Conservation (phyloP, 2,888 invertebrate genomes). For the Andrena flavipes region DNA sequence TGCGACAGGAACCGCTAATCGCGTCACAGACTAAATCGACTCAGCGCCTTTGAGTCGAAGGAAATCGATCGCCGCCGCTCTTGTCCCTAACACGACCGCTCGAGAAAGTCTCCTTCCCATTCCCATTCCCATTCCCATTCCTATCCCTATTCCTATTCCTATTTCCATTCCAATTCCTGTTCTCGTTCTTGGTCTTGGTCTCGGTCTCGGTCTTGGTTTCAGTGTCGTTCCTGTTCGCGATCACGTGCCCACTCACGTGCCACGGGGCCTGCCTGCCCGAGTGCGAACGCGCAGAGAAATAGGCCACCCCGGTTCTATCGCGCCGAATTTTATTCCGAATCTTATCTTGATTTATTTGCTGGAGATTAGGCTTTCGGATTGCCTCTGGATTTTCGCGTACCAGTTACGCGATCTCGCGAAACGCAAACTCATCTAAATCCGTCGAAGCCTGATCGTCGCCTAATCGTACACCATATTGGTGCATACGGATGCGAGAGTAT, state of each 20-base stretch:
- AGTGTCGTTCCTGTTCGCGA: not conserved
- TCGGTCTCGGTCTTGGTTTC: constrained; percentile 3
- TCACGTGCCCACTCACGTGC: not conserved
- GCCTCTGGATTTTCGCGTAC: not conserved
- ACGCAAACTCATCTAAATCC: constrained; percentile 27
- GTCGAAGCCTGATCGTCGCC: constrained; percentile 62
- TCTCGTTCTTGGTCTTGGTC: not conserved
- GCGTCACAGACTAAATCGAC: constrained; percentile 8
- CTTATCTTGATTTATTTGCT: constrained; percentile 1
- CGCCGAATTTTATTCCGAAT: not conserved
- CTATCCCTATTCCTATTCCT: not conserved
- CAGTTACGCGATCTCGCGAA: not conserved
- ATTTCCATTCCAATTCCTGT: not conserved
- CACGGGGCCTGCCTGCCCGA: not conserved
- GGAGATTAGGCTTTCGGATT: constrained; percentile 30
- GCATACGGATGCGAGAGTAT: constrained; percentile 65
- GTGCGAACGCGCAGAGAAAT: not conserved
- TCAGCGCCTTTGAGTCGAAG: not conserved
- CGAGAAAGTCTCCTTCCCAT: no score
- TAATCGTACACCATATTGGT: constrained; percentile 83
- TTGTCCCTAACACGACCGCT: constrained; percentile 4
- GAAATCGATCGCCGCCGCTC: constrained; percentile 2
- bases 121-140: not conserved
- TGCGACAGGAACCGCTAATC: constrained; percentile 65
- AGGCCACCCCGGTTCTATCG: not conserved